These are phyloP conservation scores for Zaprionus kolodkinae DNA, from an alignment of 1,140 invertebrate genomes.

Conservation along the genomic window DNA sequence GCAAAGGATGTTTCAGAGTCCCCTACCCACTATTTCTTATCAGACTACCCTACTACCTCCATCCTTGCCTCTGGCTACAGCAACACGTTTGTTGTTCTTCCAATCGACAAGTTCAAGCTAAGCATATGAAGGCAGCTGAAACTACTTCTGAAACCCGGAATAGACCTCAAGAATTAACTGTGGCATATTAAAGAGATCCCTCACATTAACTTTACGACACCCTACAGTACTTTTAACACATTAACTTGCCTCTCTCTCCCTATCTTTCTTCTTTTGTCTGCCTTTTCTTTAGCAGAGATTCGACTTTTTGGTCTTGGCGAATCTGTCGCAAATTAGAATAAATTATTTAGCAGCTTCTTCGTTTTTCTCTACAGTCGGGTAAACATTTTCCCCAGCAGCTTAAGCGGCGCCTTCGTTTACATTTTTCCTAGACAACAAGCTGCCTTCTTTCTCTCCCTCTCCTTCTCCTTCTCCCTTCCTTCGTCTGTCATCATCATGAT, in stretches of 20 bases:
- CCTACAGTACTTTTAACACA: constrained; percentile 29
- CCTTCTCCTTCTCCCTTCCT: not conserved
- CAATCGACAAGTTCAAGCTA: constrained; percentile 52
- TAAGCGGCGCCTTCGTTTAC: constrained; percentile 24
- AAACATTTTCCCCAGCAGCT: constrained; percentile 33
- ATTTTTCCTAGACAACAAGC: constrained; percentile 42
- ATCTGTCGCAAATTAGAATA: constrained; percentile 71
- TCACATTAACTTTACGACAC: constrained; percentile 27
- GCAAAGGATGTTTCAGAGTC: constrained; percentile 44
- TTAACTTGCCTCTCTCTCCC: not conserved
- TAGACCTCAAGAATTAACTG: constrained; percentile 35
- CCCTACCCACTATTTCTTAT: constrained; percentile 4
- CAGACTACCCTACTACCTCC: not conserved
- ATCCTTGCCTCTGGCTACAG: constrained; percentile 32
- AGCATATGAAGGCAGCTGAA: constrained; percentile 29
- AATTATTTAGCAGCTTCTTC: constrained; percentile 70
- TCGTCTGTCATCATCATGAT: constrained; percentile 10
- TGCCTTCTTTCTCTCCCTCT: not conserved
- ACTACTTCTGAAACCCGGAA: constrained; percentile 8
- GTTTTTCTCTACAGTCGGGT: constrained; percentile 34
- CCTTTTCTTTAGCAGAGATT: constrained; percentile 18
- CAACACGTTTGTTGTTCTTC: constrained; percentile 32
- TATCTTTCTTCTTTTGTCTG: not conserved
- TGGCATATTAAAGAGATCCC: constrained; percentile 18
- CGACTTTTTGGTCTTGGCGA: constrained; percentile 54